Conservation (phyloP, 2,113 vertebrate species). For the Campylomormyrus tamandua region DNA sequence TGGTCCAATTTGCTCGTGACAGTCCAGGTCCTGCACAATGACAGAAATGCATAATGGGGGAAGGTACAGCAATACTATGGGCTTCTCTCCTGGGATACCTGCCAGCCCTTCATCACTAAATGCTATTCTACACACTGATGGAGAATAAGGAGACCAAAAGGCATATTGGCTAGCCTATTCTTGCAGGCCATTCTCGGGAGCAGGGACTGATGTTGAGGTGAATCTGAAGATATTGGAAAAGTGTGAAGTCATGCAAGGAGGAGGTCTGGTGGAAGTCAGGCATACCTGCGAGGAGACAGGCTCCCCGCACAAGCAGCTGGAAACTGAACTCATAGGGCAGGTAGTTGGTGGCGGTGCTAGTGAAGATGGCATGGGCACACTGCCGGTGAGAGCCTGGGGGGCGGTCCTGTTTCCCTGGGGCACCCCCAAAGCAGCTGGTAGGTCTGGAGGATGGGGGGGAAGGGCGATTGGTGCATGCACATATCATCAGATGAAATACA, state of each 20-base stretch:
- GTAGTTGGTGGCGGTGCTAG: constrained; percentile 69
- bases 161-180: background rate
- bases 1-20: background rate
- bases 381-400: constrained; percentile 32
- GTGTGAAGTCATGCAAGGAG: background rate
- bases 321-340: constrained; percentile 84
- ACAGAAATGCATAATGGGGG: background rate
- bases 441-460: constrained; percentile 55
- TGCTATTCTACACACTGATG: background rate
- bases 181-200: too few species aligned
- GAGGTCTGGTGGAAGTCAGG: background rate
- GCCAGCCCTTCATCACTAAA: background rate
- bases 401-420: constrained; percentile 57
- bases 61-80: background rate
- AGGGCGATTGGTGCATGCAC: background rate
- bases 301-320: constrained; percentile 88
- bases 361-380: constrained; percentile 67
- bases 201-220: background rate
- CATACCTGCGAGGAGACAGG: constrained; percentile 88
- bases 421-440: constrained; percentile 80
- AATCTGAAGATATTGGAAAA: background rate
- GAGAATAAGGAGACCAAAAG: background rate
- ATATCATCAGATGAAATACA: background rate
- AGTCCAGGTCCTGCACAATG: background rate
- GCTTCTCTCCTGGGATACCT: background rate